phyloP scores from a whole-genome alignment of 2,888 invertebrate species.

The Heteropelma amictum region DNA sequence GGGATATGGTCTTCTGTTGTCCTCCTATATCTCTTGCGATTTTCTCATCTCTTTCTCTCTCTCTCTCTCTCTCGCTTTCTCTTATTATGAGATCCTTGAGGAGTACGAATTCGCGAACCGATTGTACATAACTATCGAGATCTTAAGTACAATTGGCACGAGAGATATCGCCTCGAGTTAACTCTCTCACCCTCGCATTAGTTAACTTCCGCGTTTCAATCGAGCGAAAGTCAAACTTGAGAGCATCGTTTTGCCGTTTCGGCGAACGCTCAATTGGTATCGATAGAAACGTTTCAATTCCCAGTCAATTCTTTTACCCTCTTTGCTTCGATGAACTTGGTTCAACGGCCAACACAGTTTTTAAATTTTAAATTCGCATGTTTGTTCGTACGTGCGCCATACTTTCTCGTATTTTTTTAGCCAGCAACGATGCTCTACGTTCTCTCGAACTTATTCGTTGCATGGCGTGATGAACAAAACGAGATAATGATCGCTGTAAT shows the following conservation, averaged over 20 bases:
- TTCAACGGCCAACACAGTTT: slow-evolving; percentile 49
- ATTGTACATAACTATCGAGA: not conserved
- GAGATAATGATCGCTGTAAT: too few relatives aligned
- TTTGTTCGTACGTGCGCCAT: not conserved
- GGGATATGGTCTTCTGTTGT: not conserved
- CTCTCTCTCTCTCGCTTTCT: not conserved
- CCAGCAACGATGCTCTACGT: too few relatives aligned
- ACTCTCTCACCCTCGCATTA: slow-evolving; percentile 48
- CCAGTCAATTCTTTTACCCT: not conserved
- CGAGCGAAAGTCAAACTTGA: slow-evolving; percentile 47
- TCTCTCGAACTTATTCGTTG: too few relatives aligned
- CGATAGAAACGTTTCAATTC: slow-evolving; percentile 10
- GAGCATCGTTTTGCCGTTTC: slow-evolving; percentile 38
- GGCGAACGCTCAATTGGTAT: slow-evolving; percentile 25
- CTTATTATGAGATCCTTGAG: not conserved
- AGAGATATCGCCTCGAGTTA: slow-evolving; percentile 41
- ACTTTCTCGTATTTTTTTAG: too few relatives aligned
- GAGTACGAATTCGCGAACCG: slow-evolving; percentile 7
- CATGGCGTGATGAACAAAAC: too few relatives aligned
- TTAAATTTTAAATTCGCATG: slow-evolving; percentile 33
- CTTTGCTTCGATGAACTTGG: slow-evolving; percentile 13
- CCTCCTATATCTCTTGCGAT: not conserved
- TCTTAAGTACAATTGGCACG: slow-evolving; percentile 20
- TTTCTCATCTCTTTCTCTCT: too few relatives aligned
- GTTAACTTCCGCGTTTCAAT: slow-evolving; percentile 38